Base-by-base conservation (phyloP, 2,113 vertebrate species). In the Mastomys coucha region DNA sequence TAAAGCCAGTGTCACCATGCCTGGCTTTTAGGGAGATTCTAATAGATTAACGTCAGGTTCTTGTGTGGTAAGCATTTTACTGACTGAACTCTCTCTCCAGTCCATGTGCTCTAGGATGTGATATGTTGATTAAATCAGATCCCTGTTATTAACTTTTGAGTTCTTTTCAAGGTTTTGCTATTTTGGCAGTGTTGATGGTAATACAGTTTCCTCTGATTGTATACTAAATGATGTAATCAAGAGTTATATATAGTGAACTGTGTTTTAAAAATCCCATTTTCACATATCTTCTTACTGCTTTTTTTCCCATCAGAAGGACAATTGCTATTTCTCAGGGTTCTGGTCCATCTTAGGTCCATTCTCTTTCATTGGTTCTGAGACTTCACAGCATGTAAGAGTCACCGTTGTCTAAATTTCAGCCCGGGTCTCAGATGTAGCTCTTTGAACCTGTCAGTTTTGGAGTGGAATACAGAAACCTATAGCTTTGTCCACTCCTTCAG, bases 281-380 rank as follows among this genome's bases (percentile, higher is more conserved):
- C 76, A 86, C 1, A 4, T 80, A 65, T 65, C 51, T 80, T 78
- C 58, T 89, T 82, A 82, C 33, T 89, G 26, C 42, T 78, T 78
- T 91, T 91, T 42, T 13, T 56, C 12, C 94, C 31, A 28, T 42
- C 42, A 49, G 42, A 87, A 94, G 53, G 77, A 84, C 96, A 91
- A 49, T 42, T 7, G 90, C 88, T 6, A 2, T 95, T 45, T 87
- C 67, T 73, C 45, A 94, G 92, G 78, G n/a, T 82, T 92, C 81
- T 86, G 0, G 84, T 93, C 24, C 31, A 58, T 92, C 92, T 70
- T 36, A 45, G 88, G 45, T 20, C 10, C 20, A 19, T 78, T 94
- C 82, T 92, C 76, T 76, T 89, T 91, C 76, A 81, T 36, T 73
- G 39, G 60, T 89, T 94, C 81, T 97, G 58, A 97, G 86, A 96